A percentile compares a stretch with the other conserved stretches of the same genome.
Conservation (phyloP, 2,797 vertebrate species). For the Gobionotothen gibberifrons region DNA sequence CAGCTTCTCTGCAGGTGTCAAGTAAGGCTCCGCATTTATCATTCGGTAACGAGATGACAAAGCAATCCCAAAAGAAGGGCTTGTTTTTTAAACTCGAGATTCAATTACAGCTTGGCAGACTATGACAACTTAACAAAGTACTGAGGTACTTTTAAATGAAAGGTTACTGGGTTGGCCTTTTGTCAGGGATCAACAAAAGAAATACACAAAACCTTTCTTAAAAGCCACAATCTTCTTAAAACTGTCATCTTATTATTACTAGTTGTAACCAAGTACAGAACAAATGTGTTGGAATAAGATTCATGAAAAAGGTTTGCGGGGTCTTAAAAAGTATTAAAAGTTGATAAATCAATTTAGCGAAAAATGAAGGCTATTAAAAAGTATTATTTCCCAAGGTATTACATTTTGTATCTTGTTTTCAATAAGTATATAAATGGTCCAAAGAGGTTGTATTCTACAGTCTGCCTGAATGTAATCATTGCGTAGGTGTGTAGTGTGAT, state of each 20-base stretch:
- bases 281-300: slow-evolving; percentile 1
- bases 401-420: too few relatives aligned
- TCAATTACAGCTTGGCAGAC: slow-evolving; percentile 11
- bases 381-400: too few relatives aligned
- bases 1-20: slow-evolving; percentile 98
- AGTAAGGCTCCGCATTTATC: slow-evolving; percentile 85
- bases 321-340: too few relatives aligned
- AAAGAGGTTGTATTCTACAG: too few relatives aligned
- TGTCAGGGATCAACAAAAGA: not conserved
- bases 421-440: too few relatives aligned
- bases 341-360: too few relatives aligned
- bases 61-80: not conserved
- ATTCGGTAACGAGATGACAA: slow-evolving; percentile 4
- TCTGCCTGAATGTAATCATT: too few relatives aligned
- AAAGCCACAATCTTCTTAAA: not conserved
- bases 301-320: too few relatives aligned
- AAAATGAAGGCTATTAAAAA: too few relatives aligned
- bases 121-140: not conserved
- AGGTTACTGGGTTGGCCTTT: not conserved
- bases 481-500: too few relatives aligned
- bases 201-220: not conserved
- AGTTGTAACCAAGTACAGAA: not conserved
- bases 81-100: slow-evolving; percentile 3
- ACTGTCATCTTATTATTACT: not conserved
- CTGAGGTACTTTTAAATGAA: slow-evolving; percentile 4